Conservation (phyloP, 2,888 invertebrate species). For the Mamestra brassicae region DNA sequence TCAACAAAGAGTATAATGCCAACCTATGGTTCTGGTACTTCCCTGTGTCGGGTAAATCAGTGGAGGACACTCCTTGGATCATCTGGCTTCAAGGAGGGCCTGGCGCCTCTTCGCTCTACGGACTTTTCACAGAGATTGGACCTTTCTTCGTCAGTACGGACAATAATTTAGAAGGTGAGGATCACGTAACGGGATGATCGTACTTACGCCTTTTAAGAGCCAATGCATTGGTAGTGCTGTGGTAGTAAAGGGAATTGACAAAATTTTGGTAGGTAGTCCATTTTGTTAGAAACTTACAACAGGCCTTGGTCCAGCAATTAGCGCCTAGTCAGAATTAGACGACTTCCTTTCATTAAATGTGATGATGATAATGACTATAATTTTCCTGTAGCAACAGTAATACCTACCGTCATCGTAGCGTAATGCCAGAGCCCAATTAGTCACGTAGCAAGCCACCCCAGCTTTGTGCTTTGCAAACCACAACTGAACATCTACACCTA, state of each 20-base stretch:
- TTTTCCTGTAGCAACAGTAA: too few relatives aligned
- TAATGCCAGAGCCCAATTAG: too few relatives aligned
- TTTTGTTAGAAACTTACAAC: too few relatives aligned
- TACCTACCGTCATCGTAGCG: too few relatives aligned
- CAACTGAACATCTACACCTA: too few relatives aligned
- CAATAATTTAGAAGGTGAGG: constrained; percentile 79
- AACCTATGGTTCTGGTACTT: constrained; percentile 97
- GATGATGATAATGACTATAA: neutral
- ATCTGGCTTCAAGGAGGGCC: constrained; percentile 92
- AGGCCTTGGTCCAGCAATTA: neutral
- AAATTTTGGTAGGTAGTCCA: too few relatives aligned
- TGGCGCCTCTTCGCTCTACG: constrained; percentile 90
- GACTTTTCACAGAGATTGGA: constrained; percentile 92
- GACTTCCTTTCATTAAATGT: neutral
- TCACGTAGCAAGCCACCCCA: too few relatives aligned
- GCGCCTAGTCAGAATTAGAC: neutral
- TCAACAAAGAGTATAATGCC: constrained; percentile 94
- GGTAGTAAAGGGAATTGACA: too few relatives aligned
- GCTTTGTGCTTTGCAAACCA: too few relatives aligned
- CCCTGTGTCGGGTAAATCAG: constrained; percentile 91
- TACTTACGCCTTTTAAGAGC: neutral
- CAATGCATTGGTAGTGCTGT: neutral
- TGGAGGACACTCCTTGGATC: constrained; percentile 90
- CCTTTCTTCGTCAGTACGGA: constrained; percentile 90
- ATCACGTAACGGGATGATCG: too few relatives aligned